Evolutionary conservation across 2,797 vertebrate species (phyloP), one percentile per base, ranked within the genome.

Genomic region (Rhinatrema bivittatum): DNA sequence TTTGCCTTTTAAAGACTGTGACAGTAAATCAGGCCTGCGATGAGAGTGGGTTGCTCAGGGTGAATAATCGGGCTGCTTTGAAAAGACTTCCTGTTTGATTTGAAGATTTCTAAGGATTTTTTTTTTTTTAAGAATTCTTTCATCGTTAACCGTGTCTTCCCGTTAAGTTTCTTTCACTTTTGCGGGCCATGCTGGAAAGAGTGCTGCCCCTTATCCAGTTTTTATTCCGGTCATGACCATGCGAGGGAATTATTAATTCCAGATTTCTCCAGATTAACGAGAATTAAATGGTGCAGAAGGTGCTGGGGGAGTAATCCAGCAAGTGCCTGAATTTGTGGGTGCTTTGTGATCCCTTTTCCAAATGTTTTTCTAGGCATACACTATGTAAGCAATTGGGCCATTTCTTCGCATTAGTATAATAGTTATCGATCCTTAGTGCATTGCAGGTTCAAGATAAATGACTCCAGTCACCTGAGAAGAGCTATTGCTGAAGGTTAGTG

Each of bases 51-150:
- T 66, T 41, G 50, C 43, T 65, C 39, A 39, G 56, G 50, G 5
- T 60, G 49, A 71, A 49, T 49, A 53, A 65, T 45, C n/a, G 20
- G 53, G 35, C 36, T 39, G 25, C 46, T 62, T 47, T 55, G 27
- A 53, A 52, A 72, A 64, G 26, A 39, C 10, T 53, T 45, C 16
- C 38, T 27, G 8, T 28, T 47, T 34, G 49, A 14, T 44, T 56
- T 31, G 5, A 29, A 20, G 1, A 27, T 46, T 54, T 49, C 25
- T 46, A 41, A 61, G 30, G 60, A 51, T 39, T 37, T 22, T 32
- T 40, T 14, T n/a, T n/a, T n/a, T n/a, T n/a, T n/a, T n/a, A n/a
- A n/a, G n/a, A 5, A 28, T 15, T 34, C 9, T 20, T 48, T 39
- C 29, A 28, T 25, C 53, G 10, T 34, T 34, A 39, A 32, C 25